Evolutionary conservation across 2,888 invertebrate genomes (phyloP).

Genomic region (Herminia tarsipennalis): DNA sequence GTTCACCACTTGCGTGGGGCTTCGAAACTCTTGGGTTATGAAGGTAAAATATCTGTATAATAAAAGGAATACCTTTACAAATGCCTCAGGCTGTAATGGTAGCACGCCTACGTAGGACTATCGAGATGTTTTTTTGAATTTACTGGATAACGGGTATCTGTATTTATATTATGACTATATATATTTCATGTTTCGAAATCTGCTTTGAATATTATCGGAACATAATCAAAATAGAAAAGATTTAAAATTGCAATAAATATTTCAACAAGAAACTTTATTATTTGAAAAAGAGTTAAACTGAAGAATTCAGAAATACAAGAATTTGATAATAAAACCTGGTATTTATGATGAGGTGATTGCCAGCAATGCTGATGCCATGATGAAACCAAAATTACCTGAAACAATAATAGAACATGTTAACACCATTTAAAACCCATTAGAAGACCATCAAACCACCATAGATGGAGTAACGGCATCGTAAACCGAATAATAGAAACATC

Average conservation of each 20-base stretch:
- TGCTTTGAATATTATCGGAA: too few species aligned
- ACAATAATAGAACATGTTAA: conserved; percentile 38
- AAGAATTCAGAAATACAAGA: too few species aligned
- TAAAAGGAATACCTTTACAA: conserved; percentile 17
- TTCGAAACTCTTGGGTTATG: conserved; percentile 25
- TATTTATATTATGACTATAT: conserved; percentile 5
- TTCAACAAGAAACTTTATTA: too few species aligned
- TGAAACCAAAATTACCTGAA: conserved; percentile 45
- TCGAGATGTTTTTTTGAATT: conserved; percentile 16
- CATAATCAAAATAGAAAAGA: too few species aligned
- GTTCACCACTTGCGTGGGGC: conserved; percentile 24
- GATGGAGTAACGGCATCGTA: conserved; percentile 40
- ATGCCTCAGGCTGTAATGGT: conserved; percentile 26
- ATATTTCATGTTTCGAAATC: not conserved
- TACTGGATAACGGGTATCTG: not conserved
- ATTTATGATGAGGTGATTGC: not conserved
- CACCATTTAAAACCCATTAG: conserved; percentile 38
- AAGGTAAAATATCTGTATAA: conserved; percentile 26
- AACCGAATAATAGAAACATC: conserved; percentile 43
- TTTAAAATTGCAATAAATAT: too few species aligned
- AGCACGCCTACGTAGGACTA: conserved; percentile 23
- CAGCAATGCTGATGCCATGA: not conserved
- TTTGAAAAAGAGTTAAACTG: too few species aligned
- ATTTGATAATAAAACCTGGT: not conserved
- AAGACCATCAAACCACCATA: conserved; percentile 35